phyloP scores from a whole-genome alignment of 2,797 vertebrate species.

The Leptatherina wallacei region DNA sequence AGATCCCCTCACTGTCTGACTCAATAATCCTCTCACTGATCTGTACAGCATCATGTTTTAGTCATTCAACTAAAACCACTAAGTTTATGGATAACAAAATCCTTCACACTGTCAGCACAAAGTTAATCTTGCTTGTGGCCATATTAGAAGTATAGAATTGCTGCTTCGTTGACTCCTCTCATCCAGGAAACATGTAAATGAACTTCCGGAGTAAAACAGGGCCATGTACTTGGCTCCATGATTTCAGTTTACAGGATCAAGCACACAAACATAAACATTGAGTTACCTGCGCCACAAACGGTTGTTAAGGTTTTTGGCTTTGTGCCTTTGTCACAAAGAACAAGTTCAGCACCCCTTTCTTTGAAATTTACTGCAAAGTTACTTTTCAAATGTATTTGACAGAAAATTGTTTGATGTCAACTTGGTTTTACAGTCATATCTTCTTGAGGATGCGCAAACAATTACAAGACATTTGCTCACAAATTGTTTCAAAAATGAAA shows the following conservation, averaged over 20 bases:
- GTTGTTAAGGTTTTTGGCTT: constrained; percentile 5
- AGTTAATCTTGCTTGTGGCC: not conserved
- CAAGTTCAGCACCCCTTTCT: not conserved
- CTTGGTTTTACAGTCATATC: no score
- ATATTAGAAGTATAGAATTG: not conserved
- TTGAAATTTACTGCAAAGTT: no score
- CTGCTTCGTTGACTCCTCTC: not conserved
- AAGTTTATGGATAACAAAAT: not conserved
- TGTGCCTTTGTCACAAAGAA: not conserved
- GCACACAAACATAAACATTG: constrained; percentile 7
- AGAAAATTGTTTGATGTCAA: not conserved
- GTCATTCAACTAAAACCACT: not conserved
- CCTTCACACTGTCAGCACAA: not conserved
- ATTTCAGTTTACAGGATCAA: constrained; percentile 32
- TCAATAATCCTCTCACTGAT: constrained; percentile 27
- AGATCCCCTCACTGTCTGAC: constrained; percentile 39
- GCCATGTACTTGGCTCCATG: constrained; percentile 14
- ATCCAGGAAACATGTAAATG: not conserved
- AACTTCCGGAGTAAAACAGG: not conserved
- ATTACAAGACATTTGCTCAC: no score
- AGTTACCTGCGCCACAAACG: not conserved
- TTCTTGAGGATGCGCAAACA: no score
- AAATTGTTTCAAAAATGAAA: no score
- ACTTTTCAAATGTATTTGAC: no score
- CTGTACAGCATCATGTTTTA: not conserved